These are phyloP conservation scores for Pristis pectinata DNA, from an alignment of 2,797 vertebrate species.

Conservation along the genomic window DNA sequence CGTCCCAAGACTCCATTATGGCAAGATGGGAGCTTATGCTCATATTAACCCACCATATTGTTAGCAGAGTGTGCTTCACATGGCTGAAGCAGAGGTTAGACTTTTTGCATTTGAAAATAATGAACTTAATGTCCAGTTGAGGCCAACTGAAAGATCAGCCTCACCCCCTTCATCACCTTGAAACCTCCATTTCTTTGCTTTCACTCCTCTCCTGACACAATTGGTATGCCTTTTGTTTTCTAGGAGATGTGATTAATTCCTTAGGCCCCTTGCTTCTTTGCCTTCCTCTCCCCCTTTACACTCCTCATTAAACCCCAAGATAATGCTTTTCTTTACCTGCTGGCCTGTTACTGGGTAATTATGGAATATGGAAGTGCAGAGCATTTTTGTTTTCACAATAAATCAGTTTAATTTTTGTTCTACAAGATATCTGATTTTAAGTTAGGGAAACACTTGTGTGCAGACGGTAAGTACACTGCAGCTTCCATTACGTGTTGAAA, in stretches of 20 bases:
- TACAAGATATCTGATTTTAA: background rate
- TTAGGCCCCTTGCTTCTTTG: background rate
- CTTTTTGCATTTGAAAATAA: background rate
- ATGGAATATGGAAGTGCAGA: background rate
- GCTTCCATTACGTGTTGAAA: conserved; percentile 8
- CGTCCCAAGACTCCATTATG: background rate
- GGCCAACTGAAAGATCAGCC: background rate
- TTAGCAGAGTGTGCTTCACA: background rate
- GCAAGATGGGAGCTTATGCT: background rate
- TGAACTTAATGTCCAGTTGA: background rate
- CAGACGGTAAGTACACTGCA: background rate
- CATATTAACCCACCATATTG: background rate
- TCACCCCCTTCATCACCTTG: background rate
- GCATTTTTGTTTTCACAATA: background rate
- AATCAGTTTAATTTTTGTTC: background rate
- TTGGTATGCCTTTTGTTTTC: background rate
- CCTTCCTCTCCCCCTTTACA: background rate
- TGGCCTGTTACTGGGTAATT: background rate
- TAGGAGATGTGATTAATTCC: background rate
- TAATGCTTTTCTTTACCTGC: background rate
- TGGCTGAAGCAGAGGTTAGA: background rate
- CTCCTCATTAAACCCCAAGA: background rate
- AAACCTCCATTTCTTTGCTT: background rate
- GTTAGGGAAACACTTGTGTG: background rate
- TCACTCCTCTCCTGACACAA: background rate